phyloP scores from a whole-genome alignment of 2,797 vertebrate genomes.

The Clamator glandarius region DNA sequence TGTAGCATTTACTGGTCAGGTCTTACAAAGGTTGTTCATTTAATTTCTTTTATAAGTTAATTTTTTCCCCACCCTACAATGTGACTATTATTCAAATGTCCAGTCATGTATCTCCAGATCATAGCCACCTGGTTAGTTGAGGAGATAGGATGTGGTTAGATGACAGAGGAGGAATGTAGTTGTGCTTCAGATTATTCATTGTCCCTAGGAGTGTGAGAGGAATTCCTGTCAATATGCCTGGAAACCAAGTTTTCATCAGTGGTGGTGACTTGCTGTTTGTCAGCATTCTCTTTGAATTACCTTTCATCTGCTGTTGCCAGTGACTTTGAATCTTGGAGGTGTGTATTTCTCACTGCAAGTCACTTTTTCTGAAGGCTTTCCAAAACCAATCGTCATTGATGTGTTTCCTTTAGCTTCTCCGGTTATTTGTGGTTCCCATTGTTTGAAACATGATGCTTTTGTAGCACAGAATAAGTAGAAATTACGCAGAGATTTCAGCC shows the following conservation, averaged over 20 bases:
- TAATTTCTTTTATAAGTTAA: too few relatives aligned
- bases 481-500: neutral
- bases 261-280: neutral
- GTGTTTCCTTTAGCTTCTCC: neutral
- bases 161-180: neutral
- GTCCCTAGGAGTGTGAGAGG: neutral
- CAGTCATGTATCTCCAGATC: neutral
- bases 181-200: neutral
- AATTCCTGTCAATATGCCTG: neutral
- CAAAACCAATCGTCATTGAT: neutral
- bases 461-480: neutral
- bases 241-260: neutral
- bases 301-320: neutral
- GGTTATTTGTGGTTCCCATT: neutral
- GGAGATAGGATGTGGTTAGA: neutral
- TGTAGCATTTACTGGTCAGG: neutral
- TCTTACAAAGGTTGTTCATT: neutral
- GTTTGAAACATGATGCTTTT: neutral
- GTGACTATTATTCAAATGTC: neutral
- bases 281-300: neutral
- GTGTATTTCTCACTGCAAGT: neutral
- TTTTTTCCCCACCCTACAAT: accelerated
- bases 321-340: neutral
- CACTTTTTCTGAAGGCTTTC: neutral
- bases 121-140: neutral